Percentiles rank a stretch among this genome's conserved stretches.
Evolutionary conservation across 2,888 invertebrate genomes (phyloP).

Genomic region (Ectobius pallidus): DNA sequence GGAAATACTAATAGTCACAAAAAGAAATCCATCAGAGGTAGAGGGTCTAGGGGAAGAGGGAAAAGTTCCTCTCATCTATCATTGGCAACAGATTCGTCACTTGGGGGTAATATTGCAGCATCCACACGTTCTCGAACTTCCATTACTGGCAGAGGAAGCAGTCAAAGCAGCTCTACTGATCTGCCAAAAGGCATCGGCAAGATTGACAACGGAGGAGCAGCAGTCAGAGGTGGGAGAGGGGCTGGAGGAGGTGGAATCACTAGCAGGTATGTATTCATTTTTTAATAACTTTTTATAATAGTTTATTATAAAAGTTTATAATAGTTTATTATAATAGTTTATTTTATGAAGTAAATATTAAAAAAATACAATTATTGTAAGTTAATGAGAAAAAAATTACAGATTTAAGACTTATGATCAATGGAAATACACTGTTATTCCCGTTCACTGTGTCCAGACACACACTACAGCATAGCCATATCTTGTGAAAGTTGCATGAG

Average conservation of each 20-base stretch:
- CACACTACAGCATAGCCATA: too few species aligned
- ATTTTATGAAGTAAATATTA: too few species aligned
- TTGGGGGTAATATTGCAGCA: background rate
- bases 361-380: too few species aligned
- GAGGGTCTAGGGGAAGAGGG: slow-evolving; percentile 11
- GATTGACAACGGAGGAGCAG: slow-evolving; percentile 15
- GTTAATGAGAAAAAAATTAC: too few species aligned
- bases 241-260: background rate
- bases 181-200: background rate
- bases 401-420: too few species aligned
- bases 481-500: too few species aligned
- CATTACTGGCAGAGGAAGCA: background rate
- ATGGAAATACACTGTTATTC: too few species aligned
- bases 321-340: background rate
- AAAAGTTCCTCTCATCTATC: too few species aligned
- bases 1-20: background rate
- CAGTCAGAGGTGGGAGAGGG: slow-evolving; percentile 1
- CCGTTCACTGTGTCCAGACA: too few species aligned
- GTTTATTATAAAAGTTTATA: background rate
- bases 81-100: background rate
- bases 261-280: background rate
- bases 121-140: slow-evolving; percentile 24
- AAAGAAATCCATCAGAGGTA: background rate
- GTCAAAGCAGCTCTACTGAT: background rate
- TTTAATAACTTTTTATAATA: background rate